Conservation (phyloP, 2,113 vertebrate species). For the Hyperoodon ampullatus region DNA sequence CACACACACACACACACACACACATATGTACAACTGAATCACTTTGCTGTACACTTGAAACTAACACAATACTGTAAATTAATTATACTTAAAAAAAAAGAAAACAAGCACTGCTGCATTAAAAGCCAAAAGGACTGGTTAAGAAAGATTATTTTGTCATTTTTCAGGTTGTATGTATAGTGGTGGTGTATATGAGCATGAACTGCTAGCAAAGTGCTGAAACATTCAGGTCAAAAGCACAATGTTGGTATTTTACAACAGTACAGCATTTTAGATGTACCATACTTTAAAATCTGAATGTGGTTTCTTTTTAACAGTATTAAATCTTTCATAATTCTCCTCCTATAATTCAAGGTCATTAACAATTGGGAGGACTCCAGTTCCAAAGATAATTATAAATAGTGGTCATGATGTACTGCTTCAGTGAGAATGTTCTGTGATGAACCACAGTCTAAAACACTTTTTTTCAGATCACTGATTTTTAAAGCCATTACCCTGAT, state of each 20-base stretch:
- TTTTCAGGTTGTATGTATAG: neutral
- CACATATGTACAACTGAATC: neutral
- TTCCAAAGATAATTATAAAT: conserved; percentile 36
- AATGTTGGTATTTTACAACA: neutral
- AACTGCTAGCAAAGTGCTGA: neutral
- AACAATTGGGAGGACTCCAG: conserved; percentile 19
- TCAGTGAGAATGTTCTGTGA: neutral
- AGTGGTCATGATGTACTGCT: neutral
- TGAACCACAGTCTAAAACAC: neutral
- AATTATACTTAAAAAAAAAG: neutral
- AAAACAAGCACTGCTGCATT: neutral
- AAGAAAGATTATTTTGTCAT: neutral
- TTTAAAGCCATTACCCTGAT: conserved; percentile 19
- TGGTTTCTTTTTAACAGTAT: neutral
- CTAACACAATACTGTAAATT: neutral
- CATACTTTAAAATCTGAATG: neutral
- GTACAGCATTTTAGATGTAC: neutral
- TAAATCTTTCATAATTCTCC: conserved; percentile 1
- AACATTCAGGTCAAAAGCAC: neutral
- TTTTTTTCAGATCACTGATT: conserved; percentile 6
- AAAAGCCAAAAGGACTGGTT: neutral
- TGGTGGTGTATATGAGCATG: accelerated
- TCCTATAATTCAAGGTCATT: conserved; percentile 37
- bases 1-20: too few relatives aligned
- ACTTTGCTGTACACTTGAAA: neutral